Evolutionary conservation across 2,888 invertebrate genomes (phyloP).

Genomic region (Drosophila anomalata): DNA sequence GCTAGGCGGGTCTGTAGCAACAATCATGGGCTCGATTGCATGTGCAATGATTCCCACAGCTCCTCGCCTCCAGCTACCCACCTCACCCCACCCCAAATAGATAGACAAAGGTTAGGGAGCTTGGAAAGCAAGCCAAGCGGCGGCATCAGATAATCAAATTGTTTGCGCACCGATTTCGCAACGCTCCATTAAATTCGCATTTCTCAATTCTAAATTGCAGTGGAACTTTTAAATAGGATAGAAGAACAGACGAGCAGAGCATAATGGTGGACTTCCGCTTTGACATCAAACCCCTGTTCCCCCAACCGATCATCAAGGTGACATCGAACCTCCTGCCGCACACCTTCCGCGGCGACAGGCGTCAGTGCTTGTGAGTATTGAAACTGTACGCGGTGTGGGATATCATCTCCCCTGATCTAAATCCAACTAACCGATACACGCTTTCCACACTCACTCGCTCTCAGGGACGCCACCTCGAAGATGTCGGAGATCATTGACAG

Average conservation of each 20-base stretch:
- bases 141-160: conserved; percentile 60
- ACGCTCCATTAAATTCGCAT: conserved; percentile 72
- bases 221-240: conserved; percentile 8
- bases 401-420: too few relatives aligned
- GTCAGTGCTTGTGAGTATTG: conserved; percentile 84
- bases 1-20: conserved; percentile 9
- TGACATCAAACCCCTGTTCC: conserved; percentile 85
- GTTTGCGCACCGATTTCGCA: conserved; percentile 53
- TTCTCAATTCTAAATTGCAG: conserved; percentile 51
- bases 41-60: conserved; percentile 67
- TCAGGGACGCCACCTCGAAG: conserved; percentile 86
- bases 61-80: conserved; percentile 22
- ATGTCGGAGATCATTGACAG: conserved; percentile 88
- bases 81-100: conserved; percentile 31
- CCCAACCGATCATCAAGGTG: conserved; percentile 85
- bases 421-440: conserved; percentile 50
- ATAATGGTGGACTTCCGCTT: conserved; percentile 86
- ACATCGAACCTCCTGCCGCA: conserved; percentile 85
- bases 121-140: conserved; percentile 11
- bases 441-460: conserved; percentile 65
- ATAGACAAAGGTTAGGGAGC: conserved; percentile 16
- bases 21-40: conserved; percentile 57
- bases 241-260: conserved; percentile 10
- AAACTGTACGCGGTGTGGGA: conserved; percentile 63
- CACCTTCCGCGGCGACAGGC: conserved; percentile 85